Evolutionary conservation across 2,797 vertebrate species (phyloP), one percentile per base, ranked within the genome.

Genomic region (Setipinna tenuifilis): DNA sequence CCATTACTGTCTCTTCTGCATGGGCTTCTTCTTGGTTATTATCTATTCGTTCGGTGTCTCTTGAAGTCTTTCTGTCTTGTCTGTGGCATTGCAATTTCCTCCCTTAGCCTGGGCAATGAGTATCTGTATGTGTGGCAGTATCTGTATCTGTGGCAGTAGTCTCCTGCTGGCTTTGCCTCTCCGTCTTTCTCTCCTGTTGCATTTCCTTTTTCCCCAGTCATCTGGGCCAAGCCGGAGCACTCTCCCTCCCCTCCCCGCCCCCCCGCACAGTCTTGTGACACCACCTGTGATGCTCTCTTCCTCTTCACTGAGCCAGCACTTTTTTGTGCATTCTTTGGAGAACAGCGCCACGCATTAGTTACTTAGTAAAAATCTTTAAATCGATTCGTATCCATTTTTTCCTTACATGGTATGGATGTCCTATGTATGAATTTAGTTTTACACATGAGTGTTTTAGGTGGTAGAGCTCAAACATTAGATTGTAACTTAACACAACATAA

Each of bases 1-100:
- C 25, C 25, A 50, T 71, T 65, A 68, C 50, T 84, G 57, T 71
- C 16, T 78, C 23, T 19, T 62, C 83, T 50, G 14, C 48, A 84
- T n/a, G 50, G n/a, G n/a, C n/a, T 1, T 62, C 82, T 68, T 41
- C 50, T 10, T 65, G 62, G n/a, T 12, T 65, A 65, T 65, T 12
- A 28, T 25, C 50, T 54, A 54, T 54, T 54, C 2, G 50, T 54
- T 7, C 50, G 14, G 50, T 65, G n/a, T 25, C 28, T 31, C 12
- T 71, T 71, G 35, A 2, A 5, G 25, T 5, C 65, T 31, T 11
- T 35, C 14, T 14, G 11, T 62, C 50, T 62, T 9, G 28, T 35
- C 65, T 71, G 14, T 16, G 11, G 10, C 12, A 17, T 71, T 25
- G n/a, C 31, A 31, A 28, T 71, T 71, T 71, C 28, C 25, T 71